Percentiles rank a stretch among this genome's conserved stretches.
These are phyloP conservation scores for Diploptera punctata DNA, from an alignment of 2,888 invertebrate species.

Conservation along the genomic window DNA sequence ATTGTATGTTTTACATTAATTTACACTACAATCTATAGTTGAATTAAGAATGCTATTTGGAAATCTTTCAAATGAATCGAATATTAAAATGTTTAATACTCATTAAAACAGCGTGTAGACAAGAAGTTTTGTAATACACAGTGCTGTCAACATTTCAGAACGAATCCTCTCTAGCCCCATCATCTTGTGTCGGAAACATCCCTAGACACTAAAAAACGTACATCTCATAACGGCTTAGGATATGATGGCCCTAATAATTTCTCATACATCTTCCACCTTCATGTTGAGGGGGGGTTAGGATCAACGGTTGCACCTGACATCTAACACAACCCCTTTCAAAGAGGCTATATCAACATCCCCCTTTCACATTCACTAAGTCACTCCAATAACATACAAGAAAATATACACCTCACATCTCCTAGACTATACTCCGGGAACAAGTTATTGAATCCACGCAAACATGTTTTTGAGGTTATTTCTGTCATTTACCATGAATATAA, in stretches of 20 bases:
- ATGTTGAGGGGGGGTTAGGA: neutral
- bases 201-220: too few species aligned
- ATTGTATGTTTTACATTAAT: too few species aligned
- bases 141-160: too few species aligned
- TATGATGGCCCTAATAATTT: conserved; percentile 28
- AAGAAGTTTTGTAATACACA: too few species aligned
- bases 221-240: conserved; percentile 27
- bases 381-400: conserved; percentile 33
- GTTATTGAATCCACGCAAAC: conserved; percentile 18
- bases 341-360: conserved; percentile 20
- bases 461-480: conserved; percentile 23
- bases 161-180: too few species aligned
- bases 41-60: too few species aligned
- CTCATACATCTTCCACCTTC: neutral
- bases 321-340: conserved; percentile 17
- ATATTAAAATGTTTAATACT: too few species aligned
- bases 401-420: conserved; percentile 14
- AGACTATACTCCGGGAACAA: neutral
- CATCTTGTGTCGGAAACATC: too few species aligned
- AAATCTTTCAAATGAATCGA: too few species aligned
- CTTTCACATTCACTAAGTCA: conserved; percentile 22
- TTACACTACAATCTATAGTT: too few species aligned
- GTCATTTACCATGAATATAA: conserved; percentile 24
- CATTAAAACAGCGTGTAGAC: too few species aligned
- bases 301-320: conserved; percentile 13